Evolutionary conservation across 2,797 vertebrate genomes (phyloP).

Genomic region (Pelochelys cantorii): DNA sequence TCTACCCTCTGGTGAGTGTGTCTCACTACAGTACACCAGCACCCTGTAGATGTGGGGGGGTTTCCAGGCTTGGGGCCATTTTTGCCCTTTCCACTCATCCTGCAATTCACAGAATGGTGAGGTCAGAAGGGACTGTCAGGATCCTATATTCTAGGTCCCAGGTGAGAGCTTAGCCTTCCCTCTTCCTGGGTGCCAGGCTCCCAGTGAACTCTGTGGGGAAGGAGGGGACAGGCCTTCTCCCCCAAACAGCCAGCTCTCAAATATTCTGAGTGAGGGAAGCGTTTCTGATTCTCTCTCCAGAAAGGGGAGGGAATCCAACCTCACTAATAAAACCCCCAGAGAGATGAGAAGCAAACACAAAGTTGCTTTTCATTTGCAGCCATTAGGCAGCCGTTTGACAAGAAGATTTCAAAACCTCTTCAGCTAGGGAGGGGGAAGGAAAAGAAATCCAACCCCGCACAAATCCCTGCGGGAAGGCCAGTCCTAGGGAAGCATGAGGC

Average conservation of each 20-base stretch:
- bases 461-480: background rate
- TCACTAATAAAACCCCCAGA: background rate
- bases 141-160: background rate
- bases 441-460: background rate
- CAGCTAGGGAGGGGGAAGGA: background rate
- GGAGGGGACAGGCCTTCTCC: background rate
- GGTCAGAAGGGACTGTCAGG: background rate
- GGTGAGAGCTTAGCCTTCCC: background rate
- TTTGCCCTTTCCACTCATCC: background rate
- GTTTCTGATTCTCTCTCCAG: constrained; percentile 32
- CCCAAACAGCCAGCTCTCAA: constrained; percentile 8
- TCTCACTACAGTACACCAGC: background rate
- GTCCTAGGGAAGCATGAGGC: background rate
- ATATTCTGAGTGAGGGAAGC: background rate
- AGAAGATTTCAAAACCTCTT: background rate
- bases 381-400: background rate
- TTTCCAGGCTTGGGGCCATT: background rate
- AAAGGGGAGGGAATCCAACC: constrained; percentile 6
- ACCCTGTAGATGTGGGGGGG: background rate
- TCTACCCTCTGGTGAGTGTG: background rate
- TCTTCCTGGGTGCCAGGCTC: too few relatives aligned
- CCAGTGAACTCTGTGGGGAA: background rate
- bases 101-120: background rate
- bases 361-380: background rate
- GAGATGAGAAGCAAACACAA: background rate